These are phyloP conservation scores for Paratilapia polleni DNA, from an alignment of 2,113 vertebrate genomes.

Conservation along the genomic window DNA sequence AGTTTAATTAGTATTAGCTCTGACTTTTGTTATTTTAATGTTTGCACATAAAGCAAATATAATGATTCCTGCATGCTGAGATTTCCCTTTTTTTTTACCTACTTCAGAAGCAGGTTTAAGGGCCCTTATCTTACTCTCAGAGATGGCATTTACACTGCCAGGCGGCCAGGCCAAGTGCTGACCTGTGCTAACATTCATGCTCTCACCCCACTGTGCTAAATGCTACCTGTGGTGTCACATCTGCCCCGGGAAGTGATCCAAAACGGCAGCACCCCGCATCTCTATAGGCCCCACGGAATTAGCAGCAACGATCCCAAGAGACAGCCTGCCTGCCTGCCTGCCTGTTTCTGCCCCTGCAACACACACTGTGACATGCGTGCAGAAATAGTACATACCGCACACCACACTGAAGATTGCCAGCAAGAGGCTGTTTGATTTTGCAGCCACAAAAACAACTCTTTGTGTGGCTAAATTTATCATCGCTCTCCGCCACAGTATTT, in stretches of 20 bases:
- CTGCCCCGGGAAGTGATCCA: conserved; percentile 76
- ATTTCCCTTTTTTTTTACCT: conserved; percentile 6
- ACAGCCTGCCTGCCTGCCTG: conserved; percentile 50
- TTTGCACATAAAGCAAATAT: too few relatives aligned
- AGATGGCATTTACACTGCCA: conserved; percentile 49
- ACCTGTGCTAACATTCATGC: conserved; percentile 77
- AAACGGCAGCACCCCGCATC: conserved; percentile 48
- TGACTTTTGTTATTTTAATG: too few relatives aligned
- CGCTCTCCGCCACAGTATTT: conserved; percentile 62
- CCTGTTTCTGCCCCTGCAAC: conserved; percentile 58
- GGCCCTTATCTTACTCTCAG: conserved; percentile 27
- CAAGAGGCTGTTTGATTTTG: conserved; percentile 74
- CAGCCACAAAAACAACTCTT: conserved; percentile 75
- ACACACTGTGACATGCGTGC: conserved; percentile 37
- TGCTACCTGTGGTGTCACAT: conserved; percentile 77
- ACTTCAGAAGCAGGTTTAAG: conserved; percentile 8
- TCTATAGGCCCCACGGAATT: conserved; percentile 59
- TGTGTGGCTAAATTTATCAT: conserved; percentile 78
- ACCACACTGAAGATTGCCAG: conserved; percentile 62
- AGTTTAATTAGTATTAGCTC: background rate
- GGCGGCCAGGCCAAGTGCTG: conserved; percentile 59
- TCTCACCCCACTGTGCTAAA: conserved; percentile 69
- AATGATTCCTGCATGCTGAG: background rate
- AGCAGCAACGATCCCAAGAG: conserved; percentile 61
- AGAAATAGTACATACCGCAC: conserved; percentile 58